These are phyloP conservation scores for Thereva unica DNA, from an alignment of 2,888 invertebrate genomes.

Conservation along the genomic window DNA sequence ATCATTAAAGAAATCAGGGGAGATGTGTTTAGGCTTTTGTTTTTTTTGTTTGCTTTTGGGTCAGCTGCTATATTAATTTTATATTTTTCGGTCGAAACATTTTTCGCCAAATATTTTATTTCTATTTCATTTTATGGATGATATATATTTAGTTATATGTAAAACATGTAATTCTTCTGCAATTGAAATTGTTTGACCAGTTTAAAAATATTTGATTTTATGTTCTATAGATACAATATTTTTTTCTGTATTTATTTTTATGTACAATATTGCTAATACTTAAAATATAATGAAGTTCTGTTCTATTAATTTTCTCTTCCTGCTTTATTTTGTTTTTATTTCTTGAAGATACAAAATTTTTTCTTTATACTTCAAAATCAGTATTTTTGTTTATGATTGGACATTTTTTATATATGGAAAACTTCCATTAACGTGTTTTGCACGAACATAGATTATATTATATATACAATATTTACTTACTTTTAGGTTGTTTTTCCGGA, in stretches of 20 bases:
- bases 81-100: constrained; percentile 36
- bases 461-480: too few species aligned
- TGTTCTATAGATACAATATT: constrained; percentile 5
- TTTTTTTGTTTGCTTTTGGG: constrained; percentile 29
- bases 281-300: constrained; percentile 36
- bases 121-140: constrained; percentile 19
- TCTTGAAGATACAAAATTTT: constrained; percentile 25
- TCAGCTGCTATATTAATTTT: constrained; percentile 19
- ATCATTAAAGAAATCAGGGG: neutral
- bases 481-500: too few species aligned
- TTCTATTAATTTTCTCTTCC: constrained; percentile 16
- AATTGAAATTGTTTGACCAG: constrained; percentile 38
- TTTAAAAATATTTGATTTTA: constrained; percentile 31
- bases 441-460: too few species aligned
- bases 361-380: constrained; percentile 13
- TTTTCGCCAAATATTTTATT: constrained; percentile 37
- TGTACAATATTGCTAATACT: constrained; percentile 37
- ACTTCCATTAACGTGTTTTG: constrained; percentile 32
- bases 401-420: constrained; percentile 36
- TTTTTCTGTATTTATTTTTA: constrained; percentile 22
- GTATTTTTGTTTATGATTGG: constrained; percentile 23
- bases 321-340: neutral
- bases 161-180: constrained; percentile 1
- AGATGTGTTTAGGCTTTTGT: constrained; percentile 7
- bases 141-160: constrained; percentile 35